Evolutionary conservation across 2,888 invertebrate genomes (phyloP).

Genomic region (Eremobia ochroleuca): DNA sequence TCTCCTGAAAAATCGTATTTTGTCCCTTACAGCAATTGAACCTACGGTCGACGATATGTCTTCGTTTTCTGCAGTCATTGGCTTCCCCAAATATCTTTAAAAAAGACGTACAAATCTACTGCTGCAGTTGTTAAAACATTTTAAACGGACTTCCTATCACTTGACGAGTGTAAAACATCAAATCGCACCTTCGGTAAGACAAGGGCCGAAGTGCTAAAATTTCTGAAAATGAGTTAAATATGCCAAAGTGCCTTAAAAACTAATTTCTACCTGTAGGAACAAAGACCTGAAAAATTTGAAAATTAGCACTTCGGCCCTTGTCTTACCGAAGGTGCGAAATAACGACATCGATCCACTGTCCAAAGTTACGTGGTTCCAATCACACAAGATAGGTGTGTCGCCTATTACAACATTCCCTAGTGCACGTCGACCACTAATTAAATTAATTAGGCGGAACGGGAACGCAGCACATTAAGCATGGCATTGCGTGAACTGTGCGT

Average conservation of each 20-base stretch:
- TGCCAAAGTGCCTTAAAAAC: no score
- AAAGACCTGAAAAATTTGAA: no score
- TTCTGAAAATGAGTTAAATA: no score
- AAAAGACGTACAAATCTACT: background rate
- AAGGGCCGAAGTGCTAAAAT: no score
- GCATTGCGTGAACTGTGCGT: conserved; percentile 68
- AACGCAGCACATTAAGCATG: conserved; percentile 75
- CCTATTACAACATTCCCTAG: conserved; percentile 72
- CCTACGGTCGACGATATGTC: no score
- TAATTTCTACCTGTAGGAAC: no score
- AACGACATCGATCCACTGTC: conserved; percentile 41
- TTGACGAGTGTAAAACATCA: conserved; percentile 2
- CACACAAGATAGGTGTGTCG: conserved; percentile 73
- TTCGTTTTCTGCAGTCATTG: background rate
- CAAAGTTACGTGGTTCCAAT: conserved; percentile 57
- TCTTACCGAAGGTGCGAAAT: no score
- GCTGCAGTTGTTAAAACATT: background rate
- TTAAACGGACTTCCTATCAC: background rate
- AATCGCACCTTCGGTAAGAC: no score
- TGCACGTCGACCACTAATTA: conserved; percentile 79
- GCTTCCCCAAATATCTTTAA: background rate
- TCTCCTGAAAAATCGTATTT: no score
- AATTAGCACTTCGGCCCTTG: no score
- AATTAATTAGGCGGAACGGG: conserved; percentile 80
- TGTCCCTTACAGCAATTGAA: no score